Base-by-base conservation (phyloP, 2,797 vertebrate species). In the Aphelocoma californica region DNA sequence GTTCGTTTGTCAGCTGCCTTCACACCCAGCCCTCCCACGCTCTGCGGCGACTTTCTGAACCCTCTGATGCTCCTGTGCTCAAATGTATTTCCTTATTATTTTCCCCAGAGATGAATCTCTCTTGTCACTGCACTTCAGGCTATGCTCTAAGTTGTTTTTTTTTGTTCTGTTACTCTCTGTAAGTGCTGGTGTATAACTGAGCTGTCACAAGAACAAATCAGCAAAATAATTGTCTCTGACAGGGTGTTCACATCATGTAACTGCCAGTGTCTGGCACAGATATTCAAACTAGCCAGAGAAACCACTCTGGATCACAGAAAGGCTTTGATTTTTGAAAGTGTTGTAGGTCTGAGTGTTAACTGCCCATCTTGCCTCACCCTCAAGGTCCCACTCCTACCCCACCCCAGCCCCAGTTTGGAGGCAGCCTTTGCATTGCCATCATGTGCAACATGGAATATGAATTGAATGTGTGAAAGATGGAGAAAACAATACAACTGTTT, bases 101-200 rank as follows among this genome's bases (percentile, higher is more conserved):
- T 88, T 90, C 70, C 47, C 36, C 51, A 58, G 70, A 95, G 88
- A 92, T 28, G 1, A 90, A 91, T 91, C 40, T 90, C 48, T 57
- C 56, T 42, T 94, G 86, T 93, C 94, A 93, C 44, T 72, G 90
- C 86, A 77, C 93, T 95, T 86, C 56, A 94, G 92, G 90, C 86
- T 86, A 73, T 42, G 78, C 81, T 92, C 10, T 40, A 62, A 90
- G 51, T 90, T 93, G 56, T 23, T 82, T 73, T 36, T 36, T 91
- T 70, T 82, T 84, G 47, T 58, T 93, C 84, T 88, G 87, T 90
- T 93, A 45, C 47, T 81, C 50, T 86, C 77, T 65, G 8, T 67
- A 72, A 92, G 36, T 91, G 89, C 73, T 90, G 95, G 93, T 72
- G 28, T 88, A 80, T 83, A 92, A 92, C 72, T 69, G 84, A 93